phyloP scores from a whole-genome alignment of 2,888 invertebrate genomes.

The Xylota sylvarum region DNA sequence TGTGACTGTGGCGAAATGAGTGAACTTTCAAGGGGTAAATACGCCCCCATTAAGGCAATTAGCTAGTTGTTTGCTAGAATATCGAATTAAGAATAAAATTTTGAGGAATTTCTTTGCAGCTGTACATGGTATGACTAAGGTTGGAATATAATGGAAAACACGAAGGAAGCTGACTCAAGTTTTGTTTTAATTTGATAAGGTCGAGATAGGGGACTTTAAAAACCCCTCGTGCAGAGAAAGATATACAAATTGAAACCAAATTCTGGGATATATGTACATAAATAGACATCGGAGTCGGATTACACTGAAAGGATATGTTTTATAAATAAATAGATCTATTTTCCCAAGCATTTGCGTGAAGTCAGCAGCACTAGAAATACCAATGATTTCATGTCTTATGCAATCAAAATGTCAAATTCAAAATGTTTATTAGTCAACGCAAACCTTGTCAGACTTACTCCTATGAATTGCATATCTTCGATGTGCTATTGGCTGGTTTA shows the following conservation, averaged over 20 bases:
- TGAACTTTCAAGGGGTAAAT: constrained; percentile 34
- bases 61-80: neutral
- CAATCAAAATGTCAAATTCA: no score
- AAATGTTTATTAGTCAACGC: neutral
- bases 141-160: neutral
- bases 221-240: neutral
- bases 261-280: no score
- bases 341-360: neutral
- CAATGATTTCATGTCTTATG: neutral
- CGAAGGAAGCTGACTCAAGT: constrained; percentile 1
- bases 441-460: no score
- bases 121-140: neutral
- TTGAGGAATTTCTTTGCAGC: neutral
- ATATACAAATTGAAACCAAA: neutral
- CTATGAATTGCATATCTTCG: no score
- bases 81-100: constrained; percentile 1
- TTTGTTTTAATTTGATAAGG: neutral
- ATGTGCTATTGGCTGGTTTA: no score
- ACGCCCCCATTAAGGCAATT: constrained; percentile 64
- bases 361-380: no score
- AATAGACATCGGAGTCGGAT: neutral
- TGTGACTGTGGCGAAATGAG: constrained; percentile 1
- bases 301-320: neutral
- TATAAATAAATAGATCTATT: neutral
- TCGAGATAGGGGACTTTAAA: neutral